Conservation (phyloP, 1,140 invertebrate genomes). For the Latrodectus geometricus region DNA sequence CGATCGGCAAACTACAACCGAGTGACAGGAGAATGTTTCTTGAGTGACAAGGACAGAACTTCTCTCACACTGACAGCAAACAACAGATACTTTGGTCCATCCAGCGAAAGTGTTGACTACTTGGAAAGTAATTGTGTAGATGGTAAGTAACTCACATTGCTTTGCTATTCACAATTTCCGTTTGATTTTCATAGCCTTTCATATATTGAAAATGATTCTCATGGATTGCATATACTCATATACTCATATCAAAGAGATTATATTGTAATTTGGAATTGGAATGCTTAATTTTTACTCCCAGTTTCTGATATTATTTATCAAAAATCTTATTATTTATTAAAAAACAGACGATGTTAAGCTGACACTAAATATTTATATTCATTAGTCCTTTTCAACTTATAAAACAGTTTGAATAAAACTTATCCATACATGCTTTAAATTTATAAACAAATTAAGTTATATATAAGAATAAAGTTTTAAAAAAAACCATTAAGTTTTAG, state of each 20-base stretch:
- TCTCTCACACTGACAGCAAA: conserved; percentile 24
- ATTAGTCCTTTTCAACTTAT: too few relatives aligned
- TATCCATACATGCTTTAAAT: too few relatives aligned
- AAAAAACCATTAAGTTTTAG: too few relatives aligned
- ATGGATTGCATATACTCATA: background rate
- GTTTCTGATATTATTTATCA: background rate
- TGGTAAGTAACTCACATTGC: conserved; percentile 65
- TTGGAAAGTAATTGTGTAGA: conserved; percentile 72
- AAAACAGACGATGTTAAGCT: too few relatives aligned
- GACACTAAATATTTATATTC: too few relatives aligned
- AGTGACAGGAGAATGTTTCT: conserved; percentile 83
- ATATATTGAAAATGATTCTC: background rate
- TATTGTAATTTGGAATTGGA: background rate
- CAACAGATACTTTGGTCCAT: conserved; percentile 33
- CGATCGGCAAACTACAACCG: conserved; percentile 92
- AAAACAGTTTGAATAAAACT: too few relatives aligned
- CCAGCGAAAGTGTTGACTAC: conserved; percentile 66
- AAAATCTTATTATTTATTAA: background rate
- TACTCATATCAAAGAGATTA: background rate
- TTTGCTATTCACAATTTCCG: background rate
- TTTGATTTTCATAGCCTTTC: background rate
- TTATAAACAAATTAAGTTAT: too few relatives aligned
- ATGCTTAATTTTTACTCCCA: background rate
- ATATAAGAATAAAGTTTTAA: too few relatives aligned
- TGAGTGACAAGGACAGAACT: conserved; percentile 87